These are phyloP conservation scores for Myrmophylax atrothorax DNA, from an alignment of 2,113 vertebrate genomes.

Conservation along the genomic window DNA sequence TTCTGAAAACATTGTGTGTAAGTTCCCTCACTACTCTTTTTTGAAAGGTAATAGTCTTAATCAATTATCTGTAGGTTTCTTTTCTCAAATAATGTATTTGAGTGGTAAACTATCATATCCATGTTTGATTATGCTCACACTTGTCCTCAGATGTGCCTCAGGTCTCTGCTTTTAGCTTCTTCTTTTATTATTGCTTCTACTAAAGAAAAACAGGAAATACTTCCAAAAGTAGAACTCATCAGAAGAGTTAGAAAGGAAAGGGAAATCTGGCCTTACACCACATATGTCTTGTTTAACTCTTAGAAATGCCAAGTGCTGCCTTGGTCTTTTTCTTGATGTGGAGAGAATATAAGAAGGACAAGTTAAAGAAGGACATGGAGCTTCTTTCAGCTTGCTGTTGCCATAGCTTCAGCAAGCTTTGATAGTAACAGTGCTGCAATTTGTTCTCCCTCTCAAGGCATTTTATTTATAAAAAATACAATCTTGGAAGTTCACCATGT, in stretches of 20 bases:
- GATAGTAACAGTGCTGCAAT: constrained; percentile 7
- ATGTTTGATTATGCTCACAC: not conserved
- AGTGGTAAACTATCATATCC: not conserved
- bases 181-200: not conserved
- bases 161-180: not conserved
- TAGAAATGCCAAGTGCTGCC: not conserved
- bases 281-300: not conserved
- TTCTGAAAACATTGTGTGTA: not conserved
- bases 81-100: not conserved
- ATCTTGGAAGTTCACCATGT: constrained; percentile 54
- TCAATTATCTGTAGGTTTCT: not conserved
- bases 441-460: constrained; percentile 36
- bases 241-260: not conserved
- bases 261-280: constrained; percentile 5
- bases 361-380: not conserved
- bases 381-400: not conserved
- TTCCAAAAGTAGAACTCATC: not conserved
- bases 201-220: not conserved
- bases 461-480: constrained; percentile 59
- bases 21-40: not conserved
- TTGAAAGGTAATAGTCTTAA: not conserved
- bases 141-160: not conserved
- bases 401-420: not conserved
- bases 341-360: not conserved
- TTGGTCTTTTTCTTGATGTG: not conserved